Evolutionary conservation across 2,888 invertebrate genomes (phyloP).

Genomic region (Tribolium freemani): DNA sequence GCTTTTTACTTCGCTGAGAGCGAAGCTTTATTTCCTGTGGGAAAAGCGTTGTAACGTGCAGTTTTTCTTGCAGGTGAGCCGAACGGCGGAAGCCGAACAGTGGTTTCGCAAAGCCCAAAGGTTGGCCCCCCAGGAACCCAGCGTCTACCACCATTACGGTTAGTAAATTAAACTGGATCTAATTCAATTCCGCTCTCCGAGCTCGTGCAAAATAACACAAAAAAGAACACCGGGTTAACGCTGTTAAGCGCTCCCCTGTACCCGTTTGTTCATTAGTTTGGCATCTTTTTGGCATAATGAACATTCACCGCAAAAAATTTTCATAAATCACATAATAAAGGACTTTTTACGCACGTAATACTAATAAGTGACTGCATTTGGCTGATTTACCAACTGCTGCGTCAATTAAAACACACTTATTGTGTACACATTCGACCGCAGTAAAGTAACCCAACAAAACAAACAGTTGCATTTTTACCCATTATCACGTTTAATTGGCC

Average conservation of each 20-base stretch:
- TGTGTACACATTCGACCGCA: neutral
- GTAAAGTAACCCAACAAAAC: neutral
- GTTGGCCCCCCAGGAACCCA: slow-evolving; percentile 86
- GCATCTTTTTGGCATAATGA: neutral
- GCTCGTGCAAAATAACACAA: slow-evolving; percentile 5
- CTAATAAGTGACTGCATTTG: neutral
- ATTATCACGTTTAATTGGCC: neutral
- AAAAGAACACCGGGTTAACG: neutral
- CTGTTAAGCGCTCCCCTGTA: neutral
- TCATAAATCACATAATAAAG: neutral
- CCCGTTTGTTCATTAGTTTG: neutral
- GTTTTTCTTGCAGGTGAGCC: slow-evolving; percentile 76
- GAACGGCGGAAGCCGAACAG: slow-evolving; percentile 86
- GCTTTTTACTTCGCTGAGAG: neutral
- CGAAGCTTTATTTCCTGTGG: slow-evolving; percentile 19
- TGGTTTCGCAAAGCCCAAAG: slow-evolving; percentile 90
- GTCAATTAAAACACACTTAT: neutral
- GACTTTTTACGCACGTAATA: neutral
- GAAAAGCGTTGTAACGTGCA: slow-evolving; percentile 24
- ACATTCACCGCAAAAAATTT: neutral
- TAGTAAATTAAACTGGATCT: slow-evolving; percentile 61
- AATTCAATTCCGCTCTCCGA: slow-evolving; percentile 21
- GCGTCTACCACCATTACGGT: slow-evolving; percentile 93
- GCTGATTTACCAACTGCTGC: neutral
- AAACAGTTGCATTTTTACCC: neutral